These are phyloP conservation scores for Salvator merianae DNA, from an alignment of 2,113 vertebrate genomes.

Conservation along the genomic window DNA sequence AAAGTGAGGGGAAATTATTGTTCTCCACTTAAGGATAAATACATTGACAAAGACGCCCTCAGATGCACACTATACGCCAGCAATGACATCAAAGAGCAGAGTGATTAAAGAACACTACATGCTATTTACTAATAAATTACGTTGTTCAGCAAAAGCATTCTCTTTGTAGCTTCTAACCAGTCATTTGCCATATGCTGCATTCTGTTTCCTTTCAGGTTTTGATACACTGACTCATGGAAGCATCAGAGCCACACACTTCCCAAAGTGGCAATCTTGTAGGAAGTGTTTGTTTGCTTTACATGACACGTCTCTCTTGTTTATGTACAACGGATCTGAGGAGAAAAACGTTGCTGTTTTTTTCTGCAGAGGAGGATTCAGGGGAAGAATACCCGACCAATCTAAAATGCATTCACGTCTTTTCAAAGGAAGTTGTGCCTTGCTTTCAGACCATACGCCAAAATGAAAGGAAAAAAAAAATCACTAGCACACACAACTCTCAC, in stretches of 20 bases:
- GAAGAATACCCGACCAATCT: conserved; percentile 44
- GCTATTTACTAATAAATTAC: conserved; percentile 50
- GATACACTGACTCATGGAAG: conserved; percentile 73
- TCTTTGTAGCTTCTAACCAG: conserved; percentile 79
- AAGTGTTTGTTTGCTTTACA: conserved; percentile 68
- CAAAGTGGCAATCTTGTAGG: conserved; percentile 72
- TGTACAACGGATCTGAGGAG: conserved; percentile 51
- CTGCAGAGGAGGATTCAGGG: conserved; percentile 35
- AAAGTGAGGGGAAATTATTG: background rate
- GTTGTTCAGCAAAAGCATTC: conserved; percentile 54
- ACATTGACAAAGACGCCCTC: background rate
- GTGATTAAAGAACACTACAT: conserved; percentile 32
- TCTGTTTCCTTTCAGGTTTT: conserved; percentile 81
- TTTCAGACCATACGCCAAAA: conserved; percentile 5
- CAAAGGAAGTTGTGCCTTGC: background rate
- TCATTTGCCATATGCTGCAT: conserved; percentile 70
- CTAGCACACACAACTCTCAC: no score
- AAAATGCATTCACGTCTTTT: conserved; percentile 20
- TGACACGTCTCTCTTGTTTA: conserved; percentile 67
- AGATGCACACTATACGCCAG: background rate
- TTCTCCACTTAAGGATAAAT: conserved; percentile 3
- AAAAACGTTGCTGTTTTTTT: conserved; percentile 52
- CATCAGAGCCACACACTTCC: conserved; percentile 75
- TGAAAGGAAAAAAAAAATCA: background rate
- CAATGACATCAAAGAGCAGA: background rate